Evolutionary conservation across 2,797 vertebrate genomes (phyloP), one percentile per base, ranked within the genome.

Genomic region (Taenioides sp.): DNA sequence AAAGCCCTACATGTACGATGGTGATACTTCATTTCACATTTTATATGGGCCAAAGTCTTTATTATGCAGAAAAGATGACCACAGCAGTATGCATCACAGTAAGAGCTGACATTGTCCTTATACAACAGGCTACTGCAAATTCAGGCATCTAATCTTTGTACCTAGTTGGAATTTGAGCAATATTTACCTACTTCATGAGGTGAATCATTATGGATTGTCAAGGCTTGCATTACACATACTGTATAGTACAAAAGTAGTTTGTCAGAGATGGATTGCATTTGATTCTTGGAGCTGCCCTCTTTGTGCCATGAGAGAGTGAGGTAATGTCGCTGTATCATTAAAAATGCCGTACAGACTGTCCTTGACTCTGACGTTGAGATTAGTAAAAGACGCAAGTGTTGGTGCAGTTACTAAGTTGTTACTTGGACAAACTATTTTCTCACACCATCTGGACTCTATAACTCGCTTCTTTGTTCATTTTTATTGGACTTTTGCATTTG

Each of bases 341-440:
- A n/a, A 25, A 31, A 4, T 47, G 43, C 43, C 67, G 40, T 65
- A 65, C 49, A 43, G 49, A 60, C 40, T 69, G 65, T 57, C 34
- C 49, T 25, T 61, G 22, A 23, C 75, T 1, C 0, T 11, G 4
- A 16, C 0, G 0, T 54, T 68, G 0, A 80, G 66, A 79, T 70
- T 65, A 57, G 70, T 74, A 12, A 57, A 50, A 3, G 58, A 70
- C 47, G 34, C 0, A 67, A 65, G 28, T 61, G 18, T 61, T 61
- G 62, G 55, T 68, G 12, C 25, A 14, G 31, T 34, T 74, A 31
- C 43, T 43, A 71, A 76, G 65, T 65, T 74, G 64, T 34, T 0
- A 64, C 23, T 40, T 37, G 66, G 63, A 72, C 77, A 79, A 80
- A 80, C 60, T 66, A 52, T 27, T n/a, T 54, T 54, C 47, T 18